Evolutionary conservation across 2,113 vertebrate species (phyloP).

Genomic region (Mobula hypostoma): DNA sequence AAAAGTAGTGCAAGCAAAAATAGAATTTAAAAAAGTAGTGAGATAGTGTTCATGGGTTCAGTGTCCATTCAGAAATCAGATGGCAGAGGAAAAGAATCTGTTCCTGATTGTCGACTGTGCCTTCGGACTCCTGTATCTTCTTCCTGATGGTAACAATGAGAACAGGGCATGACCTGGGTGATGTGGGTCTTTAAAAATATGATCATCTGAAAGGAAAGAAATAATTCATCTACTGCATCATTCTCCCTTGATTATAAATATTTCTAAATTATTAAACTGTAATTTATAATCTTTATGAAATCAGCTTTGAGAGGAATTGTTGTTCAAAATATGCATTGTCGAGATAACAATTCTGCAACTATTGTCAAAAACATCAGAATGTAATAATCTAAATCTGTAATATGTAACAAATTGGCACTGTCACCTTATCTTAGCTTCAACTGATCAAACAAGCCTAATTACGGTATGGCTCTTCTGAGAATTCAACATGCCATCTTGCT

Average conservation of each 20-base stretch:
- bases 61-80: too few relatives aligned
- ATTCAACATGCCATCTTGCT: neutral
- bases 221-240: neutral
- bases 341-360: neutral
- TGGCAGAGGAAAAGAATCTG: too few relatives aligned
- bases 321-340: neutral
- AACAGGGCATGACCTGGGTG: too few relatives aligned
- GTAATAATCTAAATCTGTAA: neutral
- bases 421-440: neutral
- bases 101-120: too few relatives aligned
- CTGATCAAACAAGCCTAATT: neutral
- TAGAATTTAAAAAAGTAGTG: too few relatives aligned
- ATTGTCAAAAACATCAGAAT: neutral
- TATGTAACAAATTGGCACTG: neutral
- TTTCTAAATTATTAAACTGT: neutral
- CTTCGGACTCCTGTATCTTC: too few relatives aligned
- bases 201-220: neutral
- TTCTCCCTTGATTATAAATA: neutral
- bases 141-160: too few relatives aligned
- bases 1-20: too few relatives aligned
- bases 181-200: neutral
- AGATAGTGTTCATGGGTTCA: too few relatives aligned
- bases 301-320: neutral
- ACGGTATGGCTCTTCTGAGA: neutral
- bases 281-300: neutral